phyloP scores from a whole-genome alignment of 37 sponge, comb jelly and placozoan species.

The Dysidea cf. avara region DNA sequence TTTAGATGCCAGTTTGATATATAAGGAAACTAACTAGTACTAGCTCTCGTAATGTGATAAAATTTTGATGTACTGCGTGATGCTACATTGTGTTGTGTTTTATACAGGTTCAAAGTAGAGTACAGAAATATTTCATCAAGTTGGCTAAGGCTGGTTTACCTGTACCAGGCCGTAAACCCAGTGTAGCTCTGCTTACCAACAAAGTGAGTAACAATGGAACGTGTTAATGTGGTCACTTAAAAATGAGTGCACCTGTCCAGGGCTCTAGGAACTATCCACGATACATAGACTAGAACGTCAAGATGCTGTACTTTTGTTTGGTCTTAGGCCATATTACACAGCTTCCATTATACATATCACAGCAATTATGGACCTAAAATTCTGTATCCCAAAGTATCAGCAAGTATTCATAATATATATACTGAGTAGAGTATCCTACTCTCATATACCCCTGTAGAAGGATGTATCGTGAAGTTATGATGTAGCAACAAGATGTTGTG shows the following conservation, averaged over 20 bases:
- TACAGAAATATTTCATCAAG: constrained; percentile 90
- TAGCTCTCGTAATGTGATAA: neutral
- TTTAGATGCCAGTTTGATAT: neutral
- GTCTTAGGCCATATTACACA: too few relatives aligned
- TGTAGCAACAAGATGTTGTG: too few relatives aligned
- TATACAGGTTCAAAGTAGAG: constrained; percentile 80
- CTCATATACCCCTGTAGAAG: too few relatives aligned
- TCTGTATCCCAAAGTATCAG: too few relatives aligned
- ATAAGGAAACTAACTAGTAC: neutral
- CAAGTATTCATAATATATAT: too few relatives aligned
- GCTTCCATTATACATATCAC: too few relatives aligned
- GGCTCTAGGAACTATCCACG: neutral
- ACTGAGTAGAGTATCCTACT: too few relatives aligned
- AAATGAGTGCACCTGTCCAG: neutral
- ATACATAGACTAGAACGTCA: neutral
- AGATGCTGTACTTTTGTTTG: too few relatives aligned
- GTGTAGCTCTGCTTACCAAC: constrained; percentile 22
- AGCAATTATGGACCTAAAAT: too few relatives aligned
- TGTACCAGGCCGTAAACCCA: constrained; percentile 83
- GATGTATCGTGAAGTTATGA: too few relatives aligned
- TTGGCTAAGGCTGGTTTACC: constrained; percentile 85
- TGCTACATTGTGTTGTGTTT: neutral
- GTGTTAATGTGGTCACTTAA: neutral
- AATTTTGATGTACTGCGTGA: neutral
- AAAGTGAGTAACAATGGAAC: constrained; percentile 30